Percentiles rank a stretch among this genome's conserved stretches.
These are phyloP conservation scores for Aulostomus chinensis DNA, from an alignment of 2,797 vertebrate species.

Conservation along the genomic window DNA sequence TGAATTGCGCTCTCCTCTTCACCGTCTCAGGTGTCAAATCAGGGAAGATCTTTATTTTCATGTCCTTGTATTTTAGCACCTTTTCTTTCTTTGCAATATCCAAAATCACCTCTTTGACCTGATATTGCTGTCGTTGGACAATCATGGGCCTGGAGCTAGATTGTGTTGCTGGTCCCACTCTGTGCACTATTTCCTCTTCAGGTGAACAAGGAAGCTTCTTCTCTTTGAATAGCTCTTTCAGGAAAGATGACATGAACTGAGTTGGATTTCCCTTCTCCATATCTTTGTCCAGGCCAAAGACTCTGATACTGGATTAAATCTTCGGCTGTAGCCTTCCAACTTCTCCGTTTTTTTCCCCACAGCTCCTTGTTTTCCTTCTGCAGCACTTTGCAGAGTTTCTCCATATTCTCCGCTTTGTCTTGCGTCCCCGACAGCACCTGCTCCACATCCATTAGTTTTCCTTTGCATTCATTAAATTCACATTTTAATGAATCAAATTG, in stretches of 20 bases:
- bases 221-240: constrained; percentile 6
- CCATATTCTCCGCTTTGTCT: not conserved
- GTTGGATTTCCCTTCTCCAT: not conserved
- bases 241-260: constrained; percentile 1
- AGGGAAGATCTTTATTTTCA: too few relatives aligned
- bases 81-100: too few relatives aligned
- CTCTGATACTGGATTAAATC: not conserved
- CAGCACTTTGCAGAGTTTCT: not conserved
- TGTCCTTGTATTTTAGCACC: too few relatives aligned
- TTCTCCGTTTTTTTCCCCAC: not conserved
- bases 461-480: not conserved
- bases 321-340: not conserved
- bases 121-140: too few relatives aligned
- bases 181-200: constrained; percentile 7
- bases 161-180: not conserved
- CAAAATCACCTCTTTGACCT: too few relatives aligned
- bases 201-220: not conserved
- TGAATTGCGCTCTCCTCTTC: too few relatives aligned
- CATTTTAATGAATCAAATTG: not conserved
- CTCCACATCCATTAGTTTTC: not conserved
- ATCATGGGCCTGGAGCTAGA: too few relatives aligned
- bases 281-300: not conserved
- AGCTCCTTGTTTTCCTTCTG: not conserved
- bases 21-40: too few relatives aligned
- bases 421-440: not conserved